phyloP scores from a whole-genome alignment of 2,888 invertebrate genomes.

The Nycteola revayana region DNA sequence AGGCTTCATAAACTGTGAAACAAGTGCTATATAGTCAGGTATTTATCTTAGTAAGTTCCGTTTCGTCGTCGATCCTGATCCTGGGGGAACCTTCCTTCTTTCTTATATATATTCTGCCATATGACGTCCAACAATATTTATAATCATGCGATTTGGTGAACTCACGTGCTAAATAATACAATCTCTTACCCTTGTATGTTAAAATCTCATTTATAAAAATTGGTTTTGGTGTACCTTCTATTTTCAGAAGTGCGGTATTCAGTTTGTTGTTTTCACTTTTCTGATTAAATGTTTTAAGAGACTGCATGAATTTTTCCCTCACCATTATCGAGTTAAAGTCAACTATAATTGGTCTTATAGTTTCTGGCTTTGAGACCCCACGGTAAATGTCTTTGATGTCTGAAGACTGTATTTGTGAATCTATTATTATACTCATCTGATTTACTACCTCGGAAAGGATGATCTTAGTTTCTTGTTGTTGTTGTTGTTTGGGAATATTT shows the following conservation, averaged over 20 bases:
- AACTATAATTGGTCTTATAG: background rate
- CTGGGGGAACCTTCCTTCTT: too few relatives aligned
- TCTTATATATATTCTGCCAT: background rate
- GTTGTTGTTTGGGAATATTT: background rate
- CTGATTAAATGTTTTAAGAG: background rate
- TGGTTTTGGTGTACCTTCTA: background rate
- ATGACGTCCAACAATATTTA: background rate
- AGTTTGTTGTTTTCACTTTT: background rate
- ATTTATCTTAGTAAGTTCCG: too few relatives aligned
- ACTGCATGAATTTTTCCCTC: background rate
- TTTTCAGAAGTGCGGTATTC: background rate
- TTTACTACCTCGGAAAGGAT: background rate
- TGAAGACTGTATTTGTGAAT: background rate
- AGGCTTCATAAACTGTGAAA: too few relatives aligned
- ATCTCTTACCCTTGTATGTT: background rate
- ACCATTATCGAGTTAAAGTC: background rate
- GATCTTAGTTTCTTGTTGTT: background rate
- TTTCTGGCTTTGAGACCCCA: background rate
- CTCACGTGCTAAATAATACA: background rate
- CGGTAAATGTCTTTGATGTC: background rate
- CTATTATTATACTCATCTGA: background rate
- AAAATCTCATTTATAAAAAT: background rate
- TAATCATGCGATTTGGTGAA: background rate
- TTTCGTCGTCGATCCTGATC: too few relatives aligned
- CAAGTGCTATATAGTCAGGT: too few relatives aligned